Base-by-base conservation (phyloP, 1,140 invertebrate genomes). In the Nephila pilipes region DNA sequence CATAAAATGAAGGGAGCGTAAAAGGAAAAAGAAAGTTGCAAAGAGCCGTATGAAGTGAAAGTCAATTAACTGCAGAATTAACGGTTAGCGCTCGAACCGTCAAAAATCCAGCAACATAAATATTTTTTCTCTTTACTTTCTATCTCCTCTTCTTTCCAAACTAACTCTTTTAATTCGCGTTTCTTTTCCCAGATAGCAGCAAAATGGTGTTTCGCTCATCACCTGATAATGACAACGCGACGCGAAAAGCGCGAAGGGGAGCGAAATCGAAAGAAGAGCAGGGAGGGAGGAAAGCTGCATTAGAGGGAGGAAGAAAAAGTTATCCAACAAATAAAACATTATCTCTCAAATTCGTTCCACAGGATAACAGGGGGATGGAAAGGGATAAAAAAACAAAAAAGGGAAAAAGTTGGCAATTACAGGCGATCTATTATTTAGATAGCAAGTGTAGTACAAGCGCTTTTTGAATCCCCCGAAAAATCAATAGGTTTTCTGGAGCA, bases 191-290 rank as follows among this genome's bases (percentile, higher is more conserved):
- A 80, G 63, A 58, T 90, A 55, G 57, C 29, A 55, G 57, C 29
- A 25, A 54, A 91, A 83, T 85, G 90, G 90, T 85, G 90, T 91
- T 55, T 20, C 25, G 54, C 12, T 20, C 69, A 57, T 79, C 90
- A 91, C 90, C 90, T 91, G 90, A 83, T 91, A 91, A 91, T 91
- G 90, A 91, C 90, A 91, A 85, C 29, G 60, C 79, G 80, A 91
- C 90, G 90, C 79, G 36, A 1, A 79, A 57, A 54, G 90, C 22
- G 90, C 32, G 90, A 91, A 91, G 63, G 32, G 36, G 57, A 18
- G 79, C 16, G 80, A 63, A 57, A 55, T 14, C n/a, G 25, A 16
- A 46, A 25, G 54, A 83, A 25, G 57, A 32, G 12, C 32, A 46
- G 36, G 29, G 89, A 20, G 1, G 32, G 22, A 32, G 5, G 63